Evolutionary conservation across 2,797 vertebrate genomes (phyloP).

Genomic region (Mormyrops boulengeri): DNA sequence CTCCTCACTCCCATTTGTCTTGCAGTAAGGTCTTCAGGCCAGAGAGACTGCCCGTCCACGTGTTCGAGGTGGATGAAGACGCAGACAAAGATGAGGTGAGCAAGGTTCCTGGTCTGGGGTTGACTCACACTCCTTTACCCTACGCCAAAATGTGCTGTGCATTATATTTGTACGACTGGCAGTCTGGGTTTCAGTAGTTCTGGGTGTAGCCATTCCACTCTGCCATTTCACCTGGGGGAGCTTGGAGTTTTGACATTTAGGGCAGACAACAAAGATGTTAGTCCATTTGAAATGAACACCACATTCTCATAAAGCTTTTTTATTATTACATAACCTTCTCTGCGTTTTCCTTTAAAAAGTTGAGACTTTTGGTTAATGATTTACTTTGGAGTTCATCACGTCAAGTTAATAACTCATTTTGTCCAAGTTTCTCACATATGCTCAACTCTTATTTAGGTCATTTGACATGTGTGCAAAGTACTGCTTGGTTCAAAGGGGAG

Average conservation of each 20-base stretch:
- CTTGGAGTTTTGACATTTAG: background rate
- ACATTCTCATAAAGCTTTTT: background rate
- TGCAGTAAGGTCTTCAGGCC: constrained; percentile 77
- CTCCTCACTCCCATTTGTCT: constrained; percentile 10
- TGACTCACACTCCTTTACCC: background rate
- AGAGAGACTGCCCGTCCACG: constrained; percentile 84
- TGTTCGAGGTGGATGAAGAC: constrained; percentile 98
- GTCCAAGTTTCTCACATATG: background rate
- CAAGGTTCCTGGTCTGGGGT: background rate
- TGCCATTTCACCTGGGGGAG: background rate
- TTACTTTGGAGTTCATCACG: background rate
- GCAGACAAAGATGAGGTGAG: constrained; percentile 93
- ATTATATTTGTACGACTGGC: background rate
- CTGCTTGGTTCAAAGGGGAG: background rate
- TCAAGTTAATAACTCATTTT: background rate
- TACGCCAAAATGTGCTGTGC: background rate
- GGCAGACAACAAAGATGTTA: background rate
- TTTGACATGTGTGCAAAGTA: background rate
- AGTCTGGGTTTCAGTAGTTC: background rate
- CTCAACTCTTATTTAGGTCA: background rate
- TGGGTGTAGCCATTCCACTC: background rate
- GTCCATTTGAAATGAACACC: background rate
- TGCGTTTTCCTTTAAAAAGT: background rate
- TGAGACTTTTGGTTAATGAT: background rate
- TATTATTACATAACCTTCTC: background rate